Evolutionary conservation across 1,140 invertebrate species (phyloP), one percentile per base, ranked within the genome.

Genomic region (Platyscapa corneri): DNA sequence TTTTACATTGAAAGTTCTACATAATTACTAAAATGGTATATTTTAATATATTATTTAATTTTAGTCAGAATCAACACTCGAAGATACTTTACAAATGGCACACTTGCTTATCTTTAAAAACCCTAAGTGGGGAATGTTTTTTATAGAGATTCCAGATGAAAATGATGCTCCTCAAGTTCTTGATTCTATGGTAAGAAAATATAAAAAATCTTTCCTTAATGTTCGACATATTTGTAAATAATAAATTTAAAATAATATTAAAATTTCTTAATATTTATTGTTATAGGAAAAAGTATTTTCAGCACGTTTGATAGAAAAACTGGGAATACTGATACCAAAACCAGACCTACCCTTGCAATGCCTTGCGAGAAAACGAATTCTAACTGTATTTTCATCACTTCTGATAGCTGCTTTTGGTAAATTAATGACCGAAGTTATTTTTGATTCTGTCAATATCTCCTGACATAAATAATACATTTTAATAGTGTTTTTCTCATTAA

Each of bases 311-410:
- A 92, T 93, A 67, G 93, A 93, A 82, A 93, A 92, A 87, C 91
- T 95, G 3, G 95, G 94, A 77, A 91, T 96, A 84, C 88, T 94
- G 37, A 90, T 96, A 39, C 86, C 93, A 75, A 93, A 96, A 88
- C 95, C 96, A 0, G 94, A 94, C 39, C 92, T 96, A 64, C 96
- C 96, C n/a, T 94, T 96, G 72, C 94, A 94, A 74, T 97, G 96
- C 90, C 92, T 95, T 14, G 90, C 96, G 42, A 92, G 94, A 34
- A 95, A 95, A 85, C 96, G 95, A 87, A 88, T 96, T 23, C 94
- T 95, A 75, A 94, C 94, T 2, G 93, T 96, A 32, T 94, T 96
- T 23, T 94, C 95, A 8, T 92, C 94, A 7, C 88, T 96, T 14
- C 89, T 95, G 8, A 89, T 95, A 37, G 89, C 94, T 37, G 93